Evolutionary conservation across 2,113 vertebrate genomes (phyloP).

Genomic region (Enhydra lutris): DNA sequence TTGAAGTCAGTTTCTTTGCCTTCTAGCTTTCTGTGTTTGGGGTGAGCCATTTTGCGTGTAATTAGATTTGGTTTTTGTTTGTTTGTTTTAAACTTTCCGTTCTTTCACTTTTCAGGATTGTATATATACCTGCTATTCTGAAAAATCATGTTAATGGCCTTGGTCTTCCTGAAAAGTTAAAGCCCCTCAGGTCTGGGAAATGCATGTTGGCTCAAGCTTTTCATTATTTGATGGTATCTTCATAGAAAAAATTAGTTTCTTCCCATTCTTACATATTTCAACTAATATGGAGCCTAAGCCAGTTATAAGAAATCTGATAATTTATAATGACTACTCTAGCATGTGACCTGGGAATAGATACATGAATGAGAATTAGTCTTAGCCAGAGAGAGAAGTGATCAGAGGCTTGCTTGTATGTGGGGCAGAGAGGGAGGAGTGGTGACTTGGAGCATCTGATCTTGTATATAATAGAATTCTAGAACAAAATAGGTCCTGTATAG

Average conservation of each 20-base stretch:
- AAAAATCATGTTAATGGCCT: neutral
- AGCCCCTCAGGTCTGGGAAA: neutral
- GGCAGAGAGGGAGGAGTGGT: neutral
- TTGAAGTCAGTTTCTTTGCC: neutral
- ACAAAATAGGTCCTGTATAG: neutral
- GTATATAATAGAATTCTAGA: neutral
- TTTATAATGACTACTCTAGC: neutral
- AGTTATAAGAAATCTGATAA: neutral
- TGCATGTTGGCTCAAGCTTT: neutral
- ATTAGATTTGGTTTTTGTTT: neutral
- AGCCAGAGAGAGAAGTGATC: neutral
- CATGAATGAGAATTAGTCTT: neutral
- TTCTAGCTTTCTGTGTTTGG: neutral
- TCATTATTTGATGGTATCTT: neutral
- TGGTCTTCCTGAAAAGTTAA: neutral
- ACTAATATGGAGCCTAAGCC: neutral
- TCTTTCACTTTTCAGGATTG: neutral
- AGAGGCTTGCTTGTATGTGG: neutral
- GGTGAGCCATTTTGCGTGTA: neutral
- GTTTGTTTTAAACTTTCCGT: neutral
- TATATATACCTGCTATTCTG: neutral
- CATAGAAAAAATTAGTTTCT: neutral
- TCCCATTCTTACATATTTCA: neutral
- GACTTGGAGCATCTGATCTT: neutral
- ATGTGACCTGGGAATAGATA: neutral